Evolutionary conservation across 2,113 vertebrate genomes (phyloP).

Genomic region (Pluvialis apricaria): DNA sequence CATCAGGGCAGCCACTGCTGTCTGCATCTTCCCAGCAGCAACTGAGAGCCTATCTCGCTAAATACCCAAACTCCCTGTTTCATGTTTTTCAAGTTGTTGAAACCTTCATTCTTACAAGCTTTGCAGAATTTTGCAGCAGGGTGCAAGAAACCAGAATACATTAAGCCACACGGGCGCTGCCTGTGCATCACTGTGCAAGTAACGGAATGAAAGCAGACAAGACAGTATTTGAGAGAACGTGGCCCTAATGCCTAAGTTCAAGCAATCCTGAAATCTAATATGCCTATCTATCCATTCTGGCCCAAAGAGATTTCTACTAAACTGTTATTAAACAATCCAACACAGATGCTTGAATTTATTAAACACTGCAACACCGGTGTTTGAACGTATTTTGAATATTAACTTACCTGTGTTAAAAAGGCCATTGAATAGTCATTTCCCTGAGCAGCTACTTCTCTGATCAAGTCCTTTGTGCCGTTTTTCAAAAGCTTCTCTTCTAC

Average conservation of each 20-base stretch:
- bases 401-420: conserved; percentile 88
- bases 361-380: neutral
- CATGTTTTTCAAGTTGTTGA: neutral
- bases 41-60: neutral
- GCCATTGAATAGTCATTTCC: conserved; percentile 92
- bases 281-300: neutral
- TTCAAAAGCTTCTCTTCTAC: conserved; percentile 93
- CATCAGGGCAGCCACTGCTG: neutral
- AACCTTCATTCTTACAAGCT: neutral
- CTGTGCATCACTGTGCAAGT: neutral
- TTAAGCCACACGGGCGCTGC: neutral
- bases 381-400: neutral
- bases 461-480: conserved; percentile 92
- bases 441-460: conserved; percentile 92
- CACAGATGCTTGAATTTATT: neutral
- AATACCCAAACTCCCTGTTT: neutral
- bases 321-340: neutral
- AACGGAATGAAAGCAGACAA: neutral
- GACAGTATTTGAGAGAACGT: neutral
- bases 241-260: neutral
- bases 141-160: neutral
- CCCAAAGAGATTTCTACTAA: neutral
- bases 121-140: neutral
- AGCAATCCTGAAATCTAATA: neutral
- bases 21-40: neutral